Evolutionary conservation across 2,888 invertebrate genomes (phyloP), one percentile per base, ranked within the genome.

Genomic region (Allolobophora icterica): DNA sequence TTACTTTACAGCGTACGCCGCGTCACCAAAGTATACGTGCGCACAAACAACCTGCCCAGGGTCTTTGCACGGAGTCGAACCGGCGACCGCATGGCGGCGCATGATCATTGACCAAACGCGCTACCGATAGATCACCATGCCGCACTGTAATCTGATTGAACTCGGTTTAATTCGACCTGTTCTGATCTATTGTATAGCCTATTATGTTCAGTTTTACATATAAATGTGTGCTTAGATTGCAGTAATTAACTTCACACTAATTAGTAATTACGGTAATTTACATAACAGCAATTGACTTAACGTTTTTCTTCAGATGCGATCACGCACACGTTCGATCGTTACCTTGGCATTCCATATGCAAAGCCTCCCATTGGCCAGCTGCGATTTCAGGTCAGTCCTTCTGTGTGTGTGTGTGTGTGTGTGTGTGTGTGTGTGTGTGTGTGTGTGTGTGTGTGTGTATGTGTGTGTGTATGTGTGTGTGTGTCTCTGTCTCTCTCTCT

Each of bases 261-360:
- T 24, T 13, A 42, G 17, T 13, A 42, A 42, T 17, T 17, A 24
- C 52, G 6, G 52, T 52, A 24, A 8, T 71, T 71, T 71, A n/a
- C 71, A n/a, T 71, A 2, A 71, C 71, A 71, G 8, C 13, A 52
- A 52, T 24, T 17, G 30, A 71, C 30, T 2, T 71, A 11, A 71
- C n/a, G 71, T n/a, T 71, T n/a, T 71, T 30, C 71, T 58, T 6
- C 83, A 92, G 92, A 91, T 38, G 90, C 90, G 17, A 71, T 91
- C 83, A 92, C 92, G 11, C 45, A 90, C 21, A 71, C 35, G 11
- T 91, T 92, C 38, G 92, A 92, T 90, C 84, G 90, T 34, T 92
- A 89, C 87, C 92, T 92, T 30, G 92, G 92, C 30, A 90, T 92
- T 33, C 92, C 92, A 24, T 92, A 92, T 52, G 92, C 92, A 11